Percentiles rank a stretch among this genome's conserved stretches.
These are phyloP conservation scores for Dendrophyllia cribrosa DNA, from an alignment of 64 coral and sea anemone species.

Conservation along the genomic window DNA sequence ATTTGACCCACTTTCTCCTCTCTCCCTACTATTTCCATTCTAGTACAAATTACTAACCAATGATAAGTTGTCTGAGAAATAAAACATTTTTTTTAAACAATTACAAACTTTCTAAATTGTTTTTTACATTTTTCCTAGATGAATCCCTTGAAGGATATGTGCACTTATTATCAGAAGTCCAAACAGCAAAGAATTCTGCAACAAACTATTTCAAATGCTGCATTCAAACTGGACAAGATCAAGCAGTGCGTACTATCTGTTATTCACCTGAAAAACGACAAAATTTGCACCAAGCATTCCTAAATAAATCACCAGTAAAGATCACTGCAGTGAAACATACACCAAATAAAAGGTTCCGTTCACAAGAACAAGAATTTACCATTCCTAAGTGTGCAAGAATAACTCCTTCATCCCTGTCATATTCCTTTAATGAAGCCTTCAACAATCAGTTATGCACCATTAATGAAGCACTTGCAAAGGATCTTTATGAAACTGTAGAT, in stretches of 20 bases:
- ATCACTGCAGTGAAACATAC: neutral
- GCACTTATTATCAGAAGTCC: constrained; percentile 41
- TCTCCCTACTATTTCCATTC: too few relatives aligned
- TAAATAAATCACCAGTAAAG: constrained; percentile 48
- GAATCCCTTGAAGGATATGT: constrained; percentile 65
- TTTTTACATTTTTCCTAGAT: neutral
- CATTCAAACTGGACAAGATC: constrained; percentile 18
- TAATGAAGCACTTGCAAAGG: constrained; percentile 17
- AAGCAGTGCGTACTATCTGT: constrained; percentile 23
- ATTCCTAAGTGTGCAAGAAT: constrained; percentile 58
- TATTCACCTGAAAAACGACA: constrained; percentile 46
- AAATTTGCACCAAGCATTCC: constrained; percentile 43
- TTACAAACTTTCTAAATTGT: too few relatives aligned
- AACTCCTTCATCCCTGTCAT: constrained; percentile 10
- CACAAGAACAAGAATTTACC: constrained; percentile 21
- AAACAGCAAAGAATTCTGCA: constrained; percentile 11
- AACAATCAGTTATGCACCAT: constrained; percentile 30
- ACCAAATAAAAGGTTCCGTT: neutral
- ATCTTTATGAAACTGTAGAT: constrained; percentile 55
- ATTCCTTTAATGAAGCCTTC: constrained; percentile 41
- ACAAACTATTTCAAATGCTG: constrained; percentile 54
- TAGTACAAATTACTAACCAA: too few relatives aligned
- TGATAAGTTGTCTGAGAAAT: too few relatives aligned
- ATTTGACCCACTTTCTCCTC: too few relatives aligned
- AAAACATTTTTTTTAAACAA: too few relatives aligned